Percentiles rank a stretch among this genome's conserved stretches.
Conservation (phyloP, 2,797 vertebrate species). For the Hephaestus fuliginosus region DNA sequence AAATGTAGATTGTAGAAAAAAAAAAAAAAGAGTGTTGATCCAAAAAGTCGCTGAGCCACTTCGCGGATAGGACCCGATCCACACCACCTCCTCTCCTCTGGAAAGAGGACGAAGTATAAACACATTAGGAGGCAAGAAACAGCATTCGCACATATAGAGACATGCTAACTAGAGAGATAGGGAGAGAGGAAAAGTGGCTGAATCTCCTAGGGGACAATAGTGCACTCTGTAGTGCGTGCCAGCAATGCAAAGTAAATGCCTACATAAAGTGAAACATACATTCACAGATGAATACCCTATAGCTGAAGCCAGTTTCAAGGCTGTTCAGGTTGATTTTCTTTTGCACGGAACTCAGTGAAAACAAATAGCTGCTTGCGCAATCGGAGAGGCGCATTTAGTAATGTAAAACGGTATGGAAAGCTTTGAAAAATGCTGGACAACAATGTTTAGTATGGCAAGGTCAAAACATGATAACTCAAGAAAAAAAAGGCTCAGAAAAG, state of each 20-base stretch:
- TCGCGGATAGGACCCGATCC: too few species aligned
- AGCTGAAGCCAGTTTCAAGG: conserved; percentile 8
- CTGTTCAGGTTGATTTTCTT: conserved; percentile 7
- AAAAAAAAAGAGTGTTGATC: too few species aligned
- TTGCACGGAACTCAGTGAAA: not conserved
- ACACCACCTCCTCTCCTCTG: too few species aligned
- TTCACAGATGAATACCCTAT: conserved; percentile 7
- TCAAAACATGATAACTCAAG: not conserved
- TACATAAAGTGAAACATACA: not conserved
- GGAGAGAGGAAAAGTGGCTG: too few species aligned
- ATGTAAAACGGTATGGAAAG: not conserved
- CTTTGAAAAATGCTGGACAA: conserved; percentile 10
- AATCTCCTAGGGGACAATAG: not conserved
- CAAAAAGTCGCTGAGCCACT: too few species aligned
- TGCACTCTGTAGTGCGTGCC: not conserved
- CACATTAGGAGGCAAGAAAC: too few species aligned
- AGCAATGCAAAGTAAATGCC: conserved; percentile 4
- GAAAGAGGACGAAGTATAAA: too few species aligned
- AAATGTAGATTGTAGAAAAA: too few species aligned
- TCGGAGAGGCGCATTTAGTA: not conserved
- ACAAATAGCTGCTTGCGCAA: not conserved
- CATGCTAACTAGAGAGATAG: too few species aligned
- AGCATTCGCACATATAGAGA: too few species aligned
- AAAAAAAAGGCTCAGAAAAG: not conserved
- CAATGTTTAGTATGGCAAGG: conserved; percentile 6